Percentiles rank a stretch among this genome's conserved stretches.
Conservation (phyloP, 1,140 invertebrate genomes). For the Propsilocerus akamusi region DNA sequence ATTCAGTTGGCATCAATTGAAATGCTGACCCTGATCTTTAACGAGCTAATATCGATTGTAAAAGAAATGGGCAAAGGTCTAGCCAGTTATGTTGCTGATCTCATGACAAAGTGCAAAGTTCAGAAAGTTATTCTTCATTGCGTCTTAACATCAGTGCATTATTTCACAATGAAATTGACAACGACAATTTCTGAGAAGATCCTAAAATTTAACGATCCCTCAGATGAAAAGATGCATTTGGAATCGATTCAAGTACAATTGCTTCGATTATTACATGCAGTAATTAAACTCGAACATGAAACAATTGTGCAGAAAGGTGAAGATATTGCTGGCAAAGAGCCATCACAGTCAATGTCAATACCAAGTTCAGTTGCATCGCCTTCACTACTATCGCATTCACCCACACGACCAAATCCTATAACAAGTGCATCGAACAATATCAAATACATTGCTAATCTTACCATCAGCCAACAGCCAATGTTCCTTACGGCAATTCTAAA, state of each 20-base stretch:
- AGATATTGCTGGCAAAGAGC: conserved; percentile 15
- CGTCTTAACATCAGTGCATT: conserved; percentile 53
- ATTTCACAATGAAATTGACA: conserved; percentile 25
- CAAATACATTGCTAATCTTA: conserved; percentile 41
- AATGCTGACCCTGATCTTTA: conserved; percentile 55
- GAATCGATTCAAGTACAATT: conserved; percentile 63
- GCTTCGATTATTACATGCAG: conserved; percentile 39
- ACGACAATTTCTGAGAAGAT: conserved; percentile 68
- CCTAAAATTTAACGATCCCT: conserved; percentile 60
- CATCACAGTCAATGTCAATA: conserved; percentile 9
- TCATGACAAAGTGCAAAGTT: conserved; percentile 65
- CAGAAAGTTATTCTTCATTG: conserved; percentile 80
- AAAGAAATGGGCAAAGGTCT: conserved; percentile 64
- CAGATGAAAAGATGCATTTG: conserved; percentile 39
- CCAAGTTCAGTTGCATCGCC: conserved; percentile 16
- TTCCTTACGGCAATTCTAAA: conserved; percentile 66
- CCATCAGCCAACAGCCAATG: conserved; percentile 68
- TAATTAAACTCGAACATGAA: conserved; percentile 63
- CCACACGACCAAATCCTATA: conserved; percentile 14
- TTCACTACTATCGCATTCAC: conserved; percentile 14
- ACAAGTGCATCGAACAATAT: conserved; percentile 20
- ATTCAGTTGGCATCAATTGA: conserved; percentile 61
- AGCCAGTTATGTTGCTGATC: conserved; percentile 63
- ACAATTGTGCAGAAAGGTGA: conserved; percentile 31
- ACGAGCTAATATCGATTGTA: conserved; percentile 63